phyloP scores from a whole-genome alignment of 2,113 vertebrate genomes.

The Hypanus sabinus region DNA sequence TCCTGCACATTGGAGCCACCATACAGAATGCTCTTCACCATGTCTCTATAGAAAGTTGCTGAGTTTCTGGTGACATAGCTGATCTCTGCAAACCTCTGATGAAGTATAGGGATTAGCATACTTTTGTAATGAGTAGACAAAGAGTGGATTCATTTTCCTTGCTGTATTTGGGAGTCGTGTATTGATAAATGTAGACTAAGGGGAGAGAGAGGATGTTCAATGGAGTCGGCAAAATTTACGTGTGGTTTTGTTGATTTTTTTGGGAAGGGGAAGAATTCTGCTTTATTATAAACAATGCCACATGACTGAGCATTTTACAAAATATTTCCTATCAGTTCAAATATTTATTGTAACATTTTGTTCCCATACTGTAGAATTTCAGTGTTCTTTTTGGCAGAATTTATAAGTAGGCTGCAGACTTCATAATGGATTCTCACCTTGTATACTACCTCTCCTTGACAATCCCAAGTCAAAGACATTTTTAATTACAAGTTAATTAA shows the following conservation, averaged over 20 bases:
- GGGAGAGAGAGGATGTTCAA: background rate
- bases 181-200: background rate
- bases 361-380: no score
- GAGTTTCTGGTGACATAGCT: no score
- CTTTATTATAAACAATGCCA: background rate
- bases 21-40: no score
- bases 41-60: no score
- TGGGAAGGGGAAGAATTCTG: background rate
- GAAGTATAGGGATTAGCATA: no score
- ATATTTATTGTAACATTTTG: background rate
- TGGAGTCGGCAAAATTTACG: background rate
- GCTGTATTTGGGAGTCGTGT: background rate
- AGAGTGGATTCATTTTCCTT: background rate
- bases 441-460: background rate
- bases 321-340: background rate
- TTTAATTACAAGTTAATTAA: conserved; percentile 23
- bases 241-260: background rate
- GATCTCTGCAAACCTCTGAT: no score
- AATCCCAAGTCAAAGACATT: conserved; percentile 16
- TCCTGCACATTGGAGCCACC: no score
- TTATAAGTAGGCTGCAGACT: background rate
- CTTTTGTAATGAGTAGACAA: no score
- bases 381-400: background rate
- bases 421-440: background rate
- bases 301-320: background rate